Evolutionary conservation across 2,888 invertebrate species (phyloP).

Genomic region (Ochlodes sylvanus): DNA sequence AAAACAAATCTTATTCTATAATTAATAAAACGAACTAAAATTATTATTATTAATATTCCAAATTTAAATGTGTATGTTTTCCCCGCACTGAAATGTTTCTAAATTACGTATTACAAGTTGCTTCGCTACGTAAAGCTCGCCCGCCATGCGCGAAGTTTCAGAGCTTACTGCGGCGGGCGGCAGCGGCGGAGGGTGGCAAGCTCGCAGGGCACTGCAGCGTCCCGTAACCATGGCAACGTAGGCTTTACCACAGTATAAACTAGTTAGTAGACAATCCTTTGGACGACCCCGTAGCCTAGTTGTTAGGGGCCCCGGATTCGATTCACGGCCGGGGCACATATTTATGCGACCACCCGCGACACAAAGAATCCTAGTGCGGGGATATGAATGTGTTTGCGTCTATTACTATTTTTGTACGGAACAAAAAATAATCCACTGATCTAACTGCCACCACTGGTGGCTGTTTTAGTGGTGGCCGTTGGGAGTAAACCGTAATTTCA

Average conservation of each 20-base stretch:
- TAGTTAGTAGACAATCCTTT: not conserved
- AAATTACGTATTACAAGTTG: slow-evolving; percentile 31
- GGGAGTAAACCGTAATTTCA: too few relatives aligned
- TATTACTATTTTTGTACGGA: too few relatives aligned
- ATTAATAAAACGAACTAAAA: slow-evolving; percentile 26
- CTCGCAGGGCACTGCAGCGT: slow-evolving; percentile 78
- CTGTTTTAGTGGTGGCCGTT: too few relatives aligned
- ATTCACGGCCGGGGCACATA: too few relatives aligned
- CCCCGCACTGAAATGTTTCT: slow-evolving; percentile 4
- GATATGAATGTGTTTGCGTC: too few relatives aligned
- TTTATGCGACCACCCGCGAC: too few relatives aligned
- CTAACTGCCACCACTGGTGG: too few relatives aligned
- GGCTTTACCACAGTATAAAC: slow-evolving; percentile 51
- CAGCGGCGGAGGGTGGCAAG: slow-evolving; percentile 66
- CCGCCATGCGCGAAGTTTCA: slow-evolving; percentile 55
- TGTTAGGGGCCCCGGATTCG: too few relatives aligned
- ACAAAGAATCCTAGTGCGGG: too few relatives aligned
- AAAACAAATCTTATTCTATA: slow-evolving; percentile 41
- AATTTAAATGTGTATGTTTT: not conserved
- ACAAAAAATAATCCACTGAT: too few relatives aligned
- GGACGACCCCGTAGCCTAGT: too few relatives aligned
- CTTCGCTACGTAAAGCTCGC: slow-evolving; percentile 43
- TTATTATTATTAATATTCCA: not conserved
- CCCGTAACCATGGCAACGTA: slow-evolving; percentile 73
- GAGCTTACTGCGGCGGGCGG: slow-evolving; percentile 68